phyloP scores from a whole-genome alignment of 2,797 vertebrate species.

The Enteromius argenteus region DNA sequence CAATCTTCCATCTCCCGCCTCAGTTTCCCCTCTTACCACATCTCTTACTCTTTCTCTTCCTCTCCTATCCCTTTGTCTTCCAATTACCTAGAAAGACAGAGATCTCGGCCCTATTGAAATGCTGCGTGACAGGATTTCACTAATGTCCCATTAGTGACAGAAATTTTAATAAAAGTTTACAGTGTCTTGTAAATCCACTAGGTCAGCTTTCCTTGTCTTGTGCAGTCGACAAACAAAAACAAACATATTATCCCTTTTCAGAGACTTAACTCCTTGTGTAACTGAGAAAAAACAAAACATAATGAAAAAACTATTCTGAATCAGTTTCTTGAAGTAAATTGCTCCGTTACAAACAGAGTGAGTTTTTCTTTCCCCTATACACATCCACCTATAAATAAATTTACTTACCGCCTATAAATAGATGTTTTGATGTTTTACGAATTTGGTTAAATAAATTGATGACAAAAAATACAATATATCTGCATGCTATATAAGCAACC shows the following conservation, averaged over 20 bases:
- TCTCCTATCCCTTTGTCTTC: conserved; percentile 18
- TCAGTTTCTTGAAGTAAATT: background rate
- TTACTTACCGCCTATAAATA: background rate
- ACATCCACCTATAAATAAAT: conserved; percentile 51
- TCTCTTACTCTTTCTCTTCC: conserved; percentile 20
- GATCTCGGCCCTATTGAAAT: background rate
- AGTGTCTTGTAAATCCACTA: background rate
- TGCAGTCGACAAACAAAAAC: background rate
- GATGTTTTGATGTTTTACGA: background rate
- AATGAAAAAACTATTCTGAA: conserved; percentile 14
- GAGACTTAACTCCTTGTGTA: conserved; percentile 1
- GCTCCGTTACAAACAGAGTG: background rate
- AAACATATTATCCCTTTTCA: conserved; percentile 15
- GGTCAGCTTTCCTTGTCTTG: background rate
- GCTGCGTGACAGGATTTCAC: background rate
- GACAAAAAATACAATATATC: background rate
- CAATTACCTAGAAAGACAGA: conserved; percentile 20
- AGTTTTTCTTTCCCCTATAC: background rate
- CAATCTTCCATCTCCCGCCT: conserved; percentile 9
- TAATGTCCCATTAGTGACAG: background rate
- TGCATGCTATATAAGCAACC: background rate
- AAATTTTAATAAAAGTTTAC: background rate
- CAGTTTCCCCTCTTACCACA: background rate
- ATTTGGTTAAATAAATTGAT: background rate
- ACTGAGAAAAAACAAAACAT: background rate